These are phyloP conservation scores for Brachyrhaphis roseni DNA, from an alignment of 2,797 vertebrate genomes.

Conservation along the genomic window DNA sequence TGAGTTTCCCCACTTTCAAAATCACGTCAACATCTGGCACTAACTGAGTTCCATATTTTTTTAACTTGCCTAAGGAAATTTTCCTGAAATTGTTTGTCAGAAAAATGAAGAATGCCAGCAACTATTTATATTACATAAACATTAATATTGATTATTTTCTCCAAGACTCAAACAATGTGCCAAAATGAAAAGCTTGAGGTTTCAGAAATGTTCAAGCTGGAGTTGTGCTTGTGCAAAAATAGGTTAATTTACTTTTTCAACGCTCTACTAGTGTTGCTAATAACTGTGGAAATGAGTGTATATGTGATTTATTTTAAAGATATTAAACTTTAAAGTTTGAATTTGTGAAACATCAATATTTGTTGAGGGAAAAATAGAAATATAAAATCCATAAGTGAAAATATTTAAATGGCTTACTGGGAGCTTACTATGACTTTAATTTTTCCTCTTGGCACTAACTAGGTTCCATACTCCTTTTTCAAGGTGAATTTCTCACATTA, in stretches of 20 bases:
- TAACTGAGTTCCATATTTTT: not conserved
- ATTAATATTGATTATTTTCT: not conserved
- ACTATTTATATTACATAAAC: not conserved
- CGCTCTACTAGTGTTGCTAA: not conserved
- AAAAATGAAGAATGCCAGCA: not conserved
- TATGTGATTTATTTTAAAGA: not conserved
- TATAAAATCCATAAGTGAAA: not conserved
- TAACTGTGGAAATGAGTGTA: not conserved
- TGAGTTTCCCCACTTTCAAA: not conserved
- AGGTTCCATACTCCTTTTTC: not conserved
- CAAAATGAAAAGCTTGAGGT: not conserved
- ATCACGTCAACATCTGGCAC: not conserved
- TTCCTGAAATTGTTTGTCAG: not conserved
- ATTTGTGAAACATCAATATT: not conserved
- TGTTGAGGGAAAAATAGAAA: not conserved
- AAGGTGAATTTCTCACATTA: not conserved
- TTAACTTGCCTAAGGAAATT: not conserved
- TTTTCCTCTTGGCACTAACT: not conserved
- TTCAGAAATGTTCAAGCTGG: not conserved
- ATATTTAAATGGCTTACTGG: not conserved
- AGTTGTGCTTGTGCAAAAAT: not conserved
- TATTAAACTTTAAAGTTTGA: not conserved
- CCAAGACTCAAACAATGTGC: not conserved
- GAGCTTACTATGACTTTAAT: not conserved
- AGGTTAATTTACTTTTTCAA: not conserved